A percentile compares a stretch with the other conserved stretches of the same genome.
Conservation (phyloP, 2,888 invertebrate species). For the Dolomedes plantarius region DNA sequence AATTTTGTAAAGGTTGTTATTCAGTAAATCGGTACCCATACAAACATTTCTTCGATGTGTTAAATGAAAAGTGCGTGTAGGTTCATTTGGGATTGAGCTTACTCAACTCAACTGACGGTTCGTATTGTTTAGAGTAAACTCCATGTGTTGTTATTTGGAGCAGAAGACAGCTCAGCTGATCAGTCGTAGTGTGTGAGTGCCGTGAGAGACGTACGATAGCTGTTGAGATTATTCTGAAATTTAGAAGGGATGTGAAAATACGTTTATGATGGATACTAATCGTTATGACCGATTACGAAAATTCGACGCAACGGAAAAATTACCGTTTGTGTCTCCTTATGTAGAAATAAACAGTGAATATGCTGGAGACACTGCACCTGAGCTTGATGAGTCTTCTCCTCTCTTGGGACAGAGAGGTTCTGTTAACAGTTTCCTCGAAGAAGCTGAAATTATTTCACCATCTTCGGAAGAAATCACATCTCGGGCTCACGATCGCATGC, state of each 20-base stretch:
- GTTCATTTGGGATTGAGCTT: not conserved
- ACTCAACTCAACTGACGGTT: slow-evolving; percentile 4
- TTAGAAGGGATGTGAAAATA: slow-evolving; percentile 21
- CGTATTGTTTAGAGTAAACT: not conserved
- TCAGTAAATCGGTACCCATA: too few species aligned
- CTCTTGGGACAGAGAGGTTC: not conserved
- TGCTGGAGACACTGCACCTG: not conserved
- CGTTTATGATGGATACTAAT: slow-evolving; percentile 14
- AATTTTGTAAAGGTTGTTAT: too few species aligned
- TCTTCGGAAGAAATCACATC: not conserved
- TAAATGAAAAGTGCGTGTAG: too few species aligned
- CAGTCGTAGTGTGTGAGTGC: too few species aligned
- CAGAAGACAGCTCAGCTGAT: slow-evolving; percentile 14
- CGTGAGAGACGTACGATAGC: not conserved
- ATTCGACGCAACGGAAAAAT: not conserved
- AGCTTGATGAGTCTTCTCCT: not conserved
- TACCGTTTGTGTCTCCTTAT: slow-evolving; percentile 26
- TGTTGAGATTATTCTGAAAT: not conserved
- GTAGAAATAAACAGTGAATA: slow-evolving; percentile 49
- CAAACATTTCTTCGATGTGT: too few species aligned
- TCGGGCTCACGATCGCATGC: slow-evolving; percentile 74
- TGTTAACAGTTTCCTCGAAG: slow-evolving; percentile 58
- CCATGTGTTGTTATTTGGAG: not conserved
- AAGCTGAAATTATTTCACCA: slow-evolving; percentile 53
- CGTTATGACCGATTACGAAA: not conserved